A percentile compares a stretch with the other conserved stretches of the same genome.
phyloP scores from a whole-genome alignment of 2,888 invertebrate species.

The Folsomia candida region DNA sequence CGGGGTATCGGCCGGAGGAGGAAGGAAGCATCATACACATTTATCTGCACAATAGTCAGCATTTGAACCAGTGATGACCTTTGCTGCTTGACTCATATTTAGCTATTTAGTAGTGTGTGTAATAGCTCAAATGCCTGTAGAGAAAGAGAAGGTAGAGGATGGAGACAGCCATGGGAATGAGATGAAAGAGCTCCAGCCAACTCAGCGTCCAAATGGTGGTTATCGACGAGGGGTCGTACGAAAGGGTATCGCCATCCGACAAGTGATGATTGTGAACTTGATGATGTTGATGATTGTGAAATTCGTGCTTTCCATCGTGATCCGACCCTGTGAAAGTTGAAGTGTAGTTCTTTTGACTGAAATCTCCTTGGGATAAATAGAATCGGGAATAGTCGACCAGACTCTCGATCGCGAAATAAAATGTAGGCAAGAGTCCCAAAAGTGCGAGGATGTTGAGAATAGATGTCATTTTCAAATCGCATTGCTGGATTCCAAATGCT shows the following conservation, averaged over 20 bases:
- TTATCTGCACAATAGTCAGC: too few species aligned
- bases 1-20: too few species aligned
- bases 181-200: constrained; percentile 43
- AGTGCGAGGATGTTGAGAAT: constrained; percentile 39
- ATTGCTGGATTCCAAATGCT: constrained; percentile 45
- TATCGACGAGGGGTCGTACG: constrained; percentile 20
- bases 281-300: neutral
- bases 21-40: too few species aligned
- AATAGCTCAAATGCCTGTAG: constrained; percentile 38
- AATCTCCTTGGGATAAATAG: constrained; percentile 8
- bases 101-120: constrained; percentile 24
- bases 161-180: constrained; percentile 39
- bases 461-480: constrained; percentile 34
- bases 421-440: constrained; percentile 38
- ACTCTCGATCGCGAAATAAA: constrained; percentile 41
- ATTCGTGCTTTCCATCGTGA: neutral
- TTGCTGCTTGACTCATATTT: too few species aligned
- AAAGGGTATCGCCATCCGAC: neutral
- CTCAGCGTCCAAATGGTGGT: constrained; percentile 42
- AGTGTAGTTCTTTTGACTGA: neutral
- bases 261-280: neutral
- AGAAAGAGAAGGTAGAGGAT: constrained; percentile 38
- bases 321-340: neutral
- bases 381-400: constrained; percentile 34
- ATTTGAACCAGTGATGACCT: too few species aligned